A percentile compares a stretch with the other conserved stretches of the same genome.
Evolutionary conservation across 1,140 invertebrate genomes (phyloP).

Genomic region (Gryllus bimaculatus): DNA sequence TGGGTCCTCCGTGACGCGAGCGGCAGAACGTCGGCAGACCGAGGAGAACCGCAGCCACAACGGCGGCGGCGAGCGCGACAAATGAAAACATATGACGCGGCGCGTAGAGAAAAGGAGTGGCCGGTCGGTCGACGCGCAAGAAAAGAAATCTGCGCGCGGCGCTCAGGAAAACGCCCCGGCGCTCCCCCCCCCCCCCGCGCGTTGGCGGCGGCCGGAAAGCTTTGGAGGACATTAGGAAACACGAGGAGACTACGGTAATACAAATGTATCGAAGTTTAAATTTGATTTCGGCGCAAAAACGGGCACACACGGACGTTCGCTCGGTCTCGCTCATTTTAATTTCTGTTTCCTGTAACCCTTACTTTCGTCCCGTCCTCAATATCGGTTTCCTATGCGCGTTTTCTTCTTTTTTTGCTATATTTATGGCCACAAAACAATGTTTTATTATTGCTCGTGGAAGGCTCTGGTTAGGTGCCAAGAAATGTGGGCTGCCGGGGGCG

Average conservation of each 20-base stretch:
- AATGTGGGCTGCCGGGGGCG: background rate
- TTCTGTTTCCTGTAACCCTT: background rate
- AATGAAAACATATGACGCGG: background rate
- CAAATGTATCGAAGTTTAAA: constrained; percentile 19
- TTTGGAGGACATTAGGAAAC: background rate
- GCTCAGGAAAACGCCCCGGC: background rate
- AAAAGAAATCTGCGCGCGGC: background rate
- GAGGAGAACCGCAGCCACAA: background rate
- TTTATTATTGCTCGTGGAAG: constrained; percentile 17
- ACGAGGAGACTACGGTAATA: constrained; percentile 10
- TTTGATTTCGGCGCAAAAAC: constrained; percentile 13
- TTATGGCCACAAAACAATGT: constrained; percentile 19
- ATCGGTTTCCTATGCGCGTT: constrained; percentile 11
- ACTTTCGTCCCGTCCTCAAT: background rate
- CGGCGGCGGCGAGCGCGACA: background rate
- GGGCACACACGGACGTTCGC: background rate
- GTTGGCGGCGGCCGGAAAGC: background rate
- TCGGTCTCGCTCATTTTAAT: background rate
- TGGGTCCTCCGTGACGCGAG: too few relatives aligned
- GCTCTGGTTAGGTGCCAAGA: constrained; percentile 15
- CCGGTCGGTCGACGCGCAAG: too few relatives aligned
- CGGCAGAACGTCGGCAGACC: background rate
- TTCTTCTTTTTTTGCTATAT: constrained; percentile 15
- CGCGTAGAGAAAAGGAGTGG: too few relatives aligned
- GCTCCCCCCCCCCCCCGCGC: too few relatives aligned